Conservation (phyloP, 1,140 invertebrate species). For the Augochlora pura region DNA sequence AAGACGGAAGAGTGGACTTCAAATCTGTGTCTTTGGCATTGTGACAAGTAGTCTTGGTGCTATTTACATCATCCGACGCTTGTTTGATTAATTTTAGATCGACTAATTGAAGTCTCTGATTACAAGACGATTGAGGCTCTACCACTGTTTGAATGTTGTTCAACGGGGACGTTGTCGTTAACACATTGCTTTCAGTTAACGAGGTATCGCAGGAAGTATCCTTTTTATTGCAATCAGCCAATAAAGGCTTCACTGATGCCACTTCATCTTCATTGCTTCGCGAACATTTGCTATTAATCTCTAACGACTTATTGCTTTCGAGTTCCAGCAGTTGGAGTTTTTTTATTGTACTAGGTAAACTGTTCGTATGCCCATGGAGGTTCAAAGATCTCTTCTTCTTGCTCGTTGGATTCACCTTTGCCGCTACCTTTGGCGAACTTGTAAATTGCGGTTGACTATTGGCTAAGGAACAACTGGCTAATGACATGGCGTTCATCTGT, state of each 20-base stretch:
- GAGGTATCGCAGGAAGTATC: background rate
- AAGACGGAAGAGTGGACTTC: background rate
- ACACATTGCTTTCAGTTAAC: background rate
- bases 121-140: background rate
- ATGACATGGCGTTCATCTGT: background rate
- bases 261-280: background rate
- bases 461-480: background rate
- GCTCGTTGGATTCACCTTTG: background rate
- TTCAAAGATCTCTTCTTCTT: conserved; percentile 5
- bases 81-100: background rate
- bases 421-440: conserved; percentile 53
- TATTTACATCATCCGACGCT: background rate
- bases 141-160: background rate
- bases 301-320: conserved; percentile 19
- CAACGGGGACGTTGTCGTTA: background rate
- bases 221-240: background rate
- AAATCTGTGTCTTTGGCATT: conserved; percentile 50
- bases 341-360: background rate
- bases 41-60: conserved; percentile 1
- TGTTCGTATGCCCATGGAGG: background rate
- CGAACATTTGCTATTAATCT: background rate
- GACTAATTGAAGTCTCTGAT: background rate
- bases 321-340: background rate
- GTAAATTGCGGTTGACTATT: conserved; percentile 51
- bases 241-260: too few relatives aligned